A percentile compares a stretch with the other conserved stretches of the same genome.
Conservation (phyloP, 2,113 vertebrate genomes). For the Merops nubicus region DNA sequence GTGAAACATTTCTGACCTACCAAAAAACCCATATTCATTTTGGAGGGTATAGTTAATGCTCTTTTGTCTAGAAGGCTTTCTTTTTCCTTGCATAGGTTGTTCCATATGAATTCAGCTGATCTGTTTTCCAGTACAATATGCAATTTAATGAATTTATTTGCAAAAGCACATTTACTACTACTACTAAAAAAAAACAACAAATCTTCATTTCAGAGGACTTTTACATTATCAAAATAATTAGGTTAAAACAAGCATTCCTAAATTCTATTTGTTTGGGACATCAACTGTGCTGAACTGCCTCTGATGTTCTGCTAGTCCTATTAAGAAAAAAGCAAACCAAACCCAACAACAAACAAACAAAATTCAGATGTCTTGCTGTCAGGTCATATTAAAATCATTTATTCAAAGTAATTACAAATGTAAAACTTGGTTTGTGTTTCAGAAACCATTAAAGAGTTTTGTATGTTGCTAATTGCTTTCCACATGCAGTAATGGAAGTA, state of each 20-base stretch:
- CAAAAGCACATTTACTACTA: not conserved
- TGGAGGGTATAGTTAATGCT: not conserved
- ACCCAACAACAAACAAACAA: too few relatives aligned
- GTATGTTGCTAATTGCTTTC: conserved; percentile 8
- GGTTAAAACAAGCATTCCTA: not conserved
- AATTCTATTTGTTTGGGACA: not conserved
- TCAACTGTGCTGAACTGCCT: not conserved
- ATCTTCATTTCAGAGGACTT: not conserved
- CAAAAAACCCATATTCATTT: fast-evolving
- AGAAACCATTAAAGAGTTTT: not conserved
- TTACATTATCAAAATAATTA: not conserved
- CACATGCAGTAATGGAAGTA: not conserved
- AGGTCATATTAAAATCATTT: not conserved
- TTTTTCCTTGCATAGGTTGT: not conserved
- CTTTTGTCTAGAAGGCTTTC: not conserved
- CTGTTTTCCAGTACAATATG: not conserved
- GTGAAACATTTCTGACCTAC: not conserved
- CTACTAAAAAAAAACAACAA: not conserved
- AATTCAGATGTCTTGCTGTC: conserved; percentile 16
- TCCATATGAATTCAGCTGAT: not conserved
- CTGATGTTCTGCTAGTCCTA: not conserved
- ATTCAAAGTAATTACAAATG: not conserved
- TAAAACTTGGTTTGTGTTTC: conserved; percentile 11
- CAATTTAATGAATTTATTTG: not conserved
- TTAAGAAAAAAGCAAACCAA: too few relatives aligned